Percentiles rank a stretch among this genome's conserved stretches.
phyloP scores from a whole-genome alignment of 2,797 vertebrate genomes.

The Characodon lateralis region DNA sequence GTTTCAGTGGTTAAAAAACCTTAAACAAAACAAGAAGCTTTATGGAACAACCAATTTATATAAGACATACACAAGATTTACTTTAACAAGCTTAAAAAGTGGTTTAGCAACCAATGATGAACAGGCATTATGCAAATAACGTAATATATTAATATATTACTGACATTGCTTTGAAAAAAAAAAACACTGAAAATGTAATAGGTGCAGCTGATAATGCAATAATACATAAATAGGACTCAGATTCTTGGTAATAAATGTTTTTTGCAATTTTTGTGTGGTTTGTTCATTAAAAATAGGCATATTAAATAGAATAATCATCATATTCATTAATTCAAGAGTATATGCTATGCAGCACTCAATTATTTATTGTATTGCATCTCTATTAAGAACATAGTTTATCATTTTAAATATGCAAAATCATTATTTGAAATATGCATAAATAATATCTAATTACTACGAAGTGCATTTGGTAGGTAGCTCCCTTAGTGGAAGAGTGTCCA shows the following conservation, averaged over 20 bases:
- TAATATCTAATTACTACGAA: neutral
- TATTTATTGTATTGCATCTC: neutral
- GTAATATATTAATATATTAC: neutral
- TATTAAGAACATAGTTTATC: neutral
- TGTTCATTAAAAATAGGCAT: neutral
- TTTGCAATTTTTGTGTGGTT: neutral
- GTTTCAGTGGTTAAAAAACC: too few species aligned
- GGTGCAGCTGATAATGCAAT: neutral
- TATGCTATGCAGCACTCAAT: neutral
- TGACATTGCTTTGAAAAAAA: neutral
- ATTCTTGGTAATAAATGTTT: too few species aligned
- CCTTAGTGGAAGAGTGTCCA: neutral
- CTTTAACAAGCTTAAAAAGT: too few species aligned
- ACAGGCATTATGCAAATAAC: neutral
- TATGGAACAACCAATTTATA: too few species aligned
- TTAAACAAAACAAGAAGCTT: too few species aligned
- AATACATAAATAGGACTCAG: too few species aligned
- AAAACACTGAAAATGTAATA: neutral
- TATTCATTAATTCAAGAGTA: neutral
- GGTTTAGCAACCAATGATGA: neutral
- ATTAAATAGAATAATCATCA: neutral
- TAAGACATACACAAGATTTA: too few species aligned
- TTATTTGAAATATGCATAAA: neutral
- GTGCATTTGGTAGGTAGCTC: neutral
- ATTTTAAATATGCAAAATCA: neutral